Percentiles rank a stretch among this genome's conserved stretches.
Conservation (phyloP, 2,888 invertebrate species). For the Nymphalis c-album region DNA sequence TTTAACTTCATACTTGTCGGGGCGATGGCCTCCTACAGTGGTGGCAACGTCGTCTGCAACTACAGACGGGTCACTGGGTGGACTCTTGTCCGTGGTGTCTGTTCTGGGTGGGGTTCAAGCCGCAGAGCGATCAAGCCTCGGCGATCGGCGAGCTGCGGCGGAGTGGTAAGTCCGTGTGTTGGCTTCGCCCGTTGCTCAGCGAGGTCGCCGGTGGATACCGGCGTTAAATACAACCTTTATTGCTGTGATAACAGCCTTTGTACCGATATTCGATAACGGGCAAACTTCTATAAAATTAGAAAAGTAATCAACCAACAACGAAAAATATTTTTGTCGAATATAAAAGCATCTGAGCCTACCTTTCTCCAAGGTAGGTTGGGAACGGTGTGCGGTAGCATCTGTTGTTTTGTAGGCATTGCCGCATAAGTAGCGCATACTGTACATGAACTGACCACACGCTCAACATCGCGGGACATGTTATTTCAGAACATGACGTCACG, state of each 20-base stretch:
- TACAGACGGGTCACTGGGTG: too few species aligned
- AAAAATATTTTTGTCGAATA: slow-evolving; percentile 33
- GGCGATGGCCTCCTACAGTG: too few species aligned
- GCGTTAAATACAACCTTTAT: too few species aligned
- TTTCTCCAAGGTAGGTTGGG: slow-evolving; percentile 36
- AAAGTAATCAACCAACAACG: slow-evolving; percentile 38
- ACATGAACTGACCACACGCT: slow-evolving; percentile 38
- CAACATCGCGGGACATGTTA: slow-evolving; percentile 33
- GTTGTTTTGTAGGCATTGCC: slow-evolving; percentile 32
- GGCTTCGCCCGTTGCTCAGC: too few species aligned
- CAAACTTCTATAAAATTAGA: slow-evolving; percentile 38
- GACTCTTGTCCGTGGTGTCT: too few species aligned
- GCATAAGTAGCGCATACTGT: slow-evolving; percentile 33
- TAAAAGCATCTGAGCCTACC: slow-evolving; percentile 40
- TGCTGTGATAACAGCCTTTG: slow-evolving; percentile 24
- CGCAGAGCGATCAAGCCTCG: too few species aligned
- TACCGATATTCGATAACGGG: slow-evolving; percentile 12
- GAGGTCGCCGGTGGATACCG: too few species aligned
- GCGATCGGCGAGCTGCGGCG: too few species aligned
- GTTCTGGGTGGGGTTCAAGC: too few species aligned
- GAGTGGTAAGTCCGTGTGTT: too few species aligned
- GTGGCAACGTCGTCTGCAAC: too few species aligned
- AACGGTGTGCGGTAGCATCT: slow-evolving; percentile 30
- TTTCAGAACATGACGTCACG: slow-evolving; percentile 46
- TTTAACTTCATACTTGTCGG: too few species aligned